Base-by-base conservation (phyloP, 92 coral and sea anemone genomes). In the Epizoanthus fatuus region DNA sequence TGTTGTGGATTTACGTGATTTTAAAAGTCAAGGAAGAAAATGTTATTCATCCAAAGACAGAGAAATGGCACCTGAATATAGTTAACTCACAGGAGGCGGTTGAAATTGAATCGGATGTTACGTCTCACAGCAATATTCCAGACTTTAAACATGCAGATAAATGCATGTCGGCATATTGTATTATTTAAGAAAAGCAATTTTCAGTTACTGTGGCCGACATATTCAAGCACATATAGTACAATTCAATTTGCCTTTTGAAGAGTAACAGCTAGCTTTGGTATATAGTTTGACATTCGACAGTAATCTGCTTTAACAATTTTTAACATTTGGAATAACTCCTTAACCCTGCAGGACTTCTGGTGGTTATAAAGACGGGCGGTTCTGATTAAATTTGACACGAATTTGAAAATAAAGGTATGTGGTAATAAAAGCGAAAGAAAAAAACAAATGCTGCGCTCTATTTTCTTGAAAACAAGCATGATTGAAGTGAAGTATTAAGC, bases 91-190 rank as follows among this genome's bases (percentile, higher is more conserved):
- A 25, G 19, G 6, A 42, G 17, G 55, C 25, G 22, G n/a, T 60
- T 20, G 35, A 77, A 62, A 11, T 3, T 60, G 3, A 39, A 57
- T 35, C 53, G 52, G 3, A 19, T 14, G 53, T 5, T n/a, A 19
- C 16, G 82, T 77, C 82, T 77, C 82, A 25, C 70, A 44, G 82
- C 82, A 42, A 77, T 22, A 37, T 40, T 7, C 20, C 47, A 62
- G 65, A 20, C 10, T 42, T 59, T 5, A 42, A 77, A 77, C 58
- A 77, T 62, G 70, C 65, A 77, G 58, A 60, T 40, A 77, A 59
- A 60, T 49, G 35, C 15, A 56, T 37, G 14, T 32, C 5, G 44
- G 55, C 25, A 59, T 40, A 40, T 77, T 77, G 69, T 40, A 40
- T 59, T 60, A 60, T 42, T 59, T 38, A 68, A 19, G 40, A 55